These are phyloP conservation scores for Apodemia mormo DNA, from an alignment of 2,888 invertebrate genomes.

Conservation along the genomic window DNA sequence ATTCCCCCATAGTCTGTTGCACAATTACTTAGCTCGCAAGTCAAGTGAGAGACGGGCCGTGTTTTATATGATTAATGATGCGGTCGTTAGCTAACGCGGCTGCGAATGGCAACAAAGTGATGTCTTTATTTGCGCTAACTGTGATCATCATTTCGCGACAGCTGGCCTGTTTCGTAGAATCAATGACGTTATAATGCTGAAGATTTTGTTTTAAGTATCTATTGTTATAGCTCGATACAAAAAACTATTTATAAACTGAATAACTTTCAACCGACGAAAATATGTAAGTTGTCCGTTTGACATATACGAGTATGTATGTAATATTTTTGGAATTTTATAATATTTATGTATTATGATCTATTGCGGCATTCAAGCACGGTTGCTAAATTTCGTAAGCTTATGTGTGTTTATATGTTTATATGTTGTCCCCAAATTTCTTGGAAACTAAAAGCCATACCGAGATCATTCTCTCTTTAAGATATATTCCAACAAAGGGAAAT, in stretches of 20 bases:
- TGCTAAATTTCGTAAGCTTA: no score
- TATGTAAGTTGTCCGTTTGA: no score
- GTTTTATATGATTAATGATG: slow-evolving; percentile 51
- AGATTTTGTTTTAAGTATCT: background rate
- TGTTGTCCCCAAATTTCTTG: no score
- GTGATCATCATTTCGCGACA: slow-evolving; percentile 50
- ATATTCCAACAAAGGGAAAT: no score
- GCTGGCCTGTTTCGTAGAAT: slow-evolving; percentile 40
- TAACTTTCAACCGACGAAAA: no score
- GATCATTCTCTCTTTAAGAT: no score
- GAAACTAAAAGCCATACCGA: no score
- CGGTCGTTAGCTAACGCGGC: slow-evolving; percentile 56
- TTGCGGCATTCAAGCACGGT: no score
- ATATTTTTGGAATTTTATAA: no score
- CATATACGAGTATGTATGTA: no score
- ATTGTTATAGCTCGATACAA: background rate
- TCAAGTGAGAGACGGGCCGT: slow-evolving; percentile 52
- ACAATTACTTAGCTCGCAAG: slow-evolving; percentile 43
- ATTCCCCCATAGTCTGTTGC: slow-evolving; percentile 12
- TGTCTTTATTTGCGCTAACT: slow-evolving; percentile 61
- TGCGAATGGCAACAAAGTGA: slow-evolving; percentile 60
- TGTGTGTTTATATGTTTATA: no score
- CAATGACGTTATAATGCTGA: slow-evolving; percentile 40
- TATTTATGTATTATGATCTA: no score
- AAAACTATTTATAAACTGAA: background rate